Base-by-base conservation (phyloP, 2,888 invertebrate species). In the Syrista parreyssii region DNA sequence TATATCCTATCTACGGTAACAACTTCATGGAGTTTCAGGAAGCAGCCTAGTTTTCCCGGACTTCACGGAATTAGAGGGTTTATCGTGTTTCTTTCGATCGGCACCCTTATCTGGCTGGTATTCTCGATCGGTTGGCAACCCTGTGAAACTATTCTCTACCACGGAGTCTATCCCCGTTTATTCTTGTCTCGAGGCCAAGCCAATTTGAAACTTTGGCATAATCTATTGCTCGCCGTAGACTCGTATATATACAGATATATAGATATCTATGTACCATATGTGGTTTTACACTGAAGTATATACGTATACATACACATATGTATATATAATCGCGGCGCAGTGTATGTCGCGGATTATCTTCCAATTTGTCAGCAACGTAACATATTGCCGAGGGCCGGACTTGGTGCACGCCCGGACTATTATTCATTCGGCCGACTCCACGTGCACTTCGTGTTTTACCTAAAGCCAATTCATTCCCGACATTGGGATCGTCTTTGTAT, bases 281-380 rank as follows among this genome's bases (percentile, higher is more conserved):
- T 15, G 40, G 15, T 40, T 15, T 15, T 40, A 15, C 6, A 15
- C 6, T 40, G 15, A 6, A 40, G 15, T 40, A 40, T 15, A 40
- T 15, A 40, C 15, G 6, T 40, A 40, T 15, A 40, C 15, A 36
- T 1, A 15, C 15, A 40, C 40, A 15, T 40, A 40, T 15, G 40
- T 40, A 40, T 15, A 4, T 40, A 40, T 40, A 40, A 40, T 40
- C 40, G 40, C 40, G 40, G 6, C 4, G 15, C 40, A 77, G 78
- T 76, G 77, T 73, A 68, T 23, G 35, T 82, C 79, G 76, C 76
- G 81, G 84, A 85, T 87, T 85, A 87, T 85, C 83, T 82, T 82
- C 78, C 82, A 83, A 87, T 86, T 87, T 86, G 84, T 84, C 85
- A 82, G 81, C 75, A 78, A 76, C 73, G 78, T 82, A 85, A 85